Evolutionary conservation across 2,888 invertebrate species (phyloP).

Genomic region (Junonia oenone): DNA sequence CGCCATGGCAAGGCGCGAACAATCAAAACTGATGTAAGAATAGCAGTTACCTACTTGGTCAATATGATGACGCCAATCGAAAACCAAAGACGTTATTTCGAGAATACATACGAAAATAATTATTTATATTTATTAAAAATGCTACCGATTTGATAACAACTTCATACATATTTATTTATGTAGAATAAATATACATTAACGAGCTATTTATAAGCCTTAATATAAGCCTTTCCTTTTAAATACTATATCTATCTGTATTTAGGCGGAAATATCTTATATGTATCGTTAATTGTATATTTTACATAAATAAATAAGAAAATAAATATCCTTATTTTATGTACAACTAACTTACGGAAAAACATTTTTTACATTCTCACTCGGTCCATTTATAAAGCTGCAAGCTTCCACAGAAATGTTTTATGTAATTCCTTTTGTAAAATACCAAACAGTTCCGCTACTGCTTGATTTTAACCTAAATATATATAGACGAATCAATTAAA

Average conservation of each 20-base stretch:
- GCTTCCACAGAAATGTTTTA: slow-evolving; percentile 6
- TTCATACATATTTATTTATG: background rate
- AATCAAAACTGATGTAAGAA: no score
- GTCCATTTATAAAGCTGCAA: slow-evolving; percentile 4
- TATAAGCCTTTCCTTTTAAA: background rate
- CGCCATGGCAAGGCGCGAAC: no score
- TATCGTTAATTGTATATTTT: background rate
- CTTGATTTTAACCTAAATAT: background rate
- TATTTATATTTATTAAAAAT: no score
- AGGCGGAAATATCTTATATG: background rate
- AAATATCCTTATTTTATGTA: background rate
- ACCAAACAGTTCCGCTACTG: background rate
- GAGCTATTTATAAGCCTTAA: no score
- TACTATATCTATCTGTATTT: background rate
- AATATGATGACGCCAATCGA: no score
- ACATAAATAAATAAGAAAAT: background rate
- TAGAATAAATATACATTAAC: no score
- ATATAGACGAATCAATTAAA: background rate
- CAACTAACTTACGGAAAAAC: slow-evolving; percentile 1
- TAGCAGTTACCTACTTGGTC: no score
- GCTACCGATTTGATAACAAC: background rate
- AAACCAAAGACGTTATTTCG: background rate
- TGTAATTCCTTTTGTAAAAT: background rate
- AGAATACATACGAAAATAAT: background rate
- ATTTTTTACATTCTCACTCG: slow-evolving; percentile 9